Conservation (phyloP, 1,140 invertebrate species). For the Pseudobourletiella spinata region DNA sequence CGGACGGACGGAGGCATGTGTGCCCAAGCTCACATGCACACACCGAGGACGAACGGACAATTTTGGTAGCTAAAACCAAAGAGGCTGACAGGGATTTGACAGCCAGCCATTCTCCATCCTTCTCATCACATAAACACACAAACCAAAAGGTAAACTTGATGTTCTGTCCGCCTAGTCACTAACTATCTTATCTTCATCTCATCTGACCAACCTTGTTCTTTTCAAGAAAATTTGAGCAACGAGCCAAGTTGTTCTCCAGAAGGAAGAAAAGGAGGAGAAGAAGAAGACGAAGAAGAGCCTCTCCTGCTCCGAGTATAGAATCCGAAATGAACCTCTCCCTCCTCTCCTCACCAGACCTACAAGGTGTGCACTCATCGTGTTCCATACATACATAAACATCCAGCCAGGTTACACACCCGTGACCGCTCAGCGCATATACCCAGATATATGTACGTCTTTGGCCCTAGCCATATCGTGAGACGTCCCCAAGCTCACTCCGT, state of each 20-base stretch:
- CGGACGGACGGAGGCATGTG: too few relatives aligned
- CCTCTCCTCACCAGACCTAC: neutral
- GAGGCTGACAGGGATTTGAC: conserved; percentile 3
- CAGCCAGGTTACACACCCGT: neutral
- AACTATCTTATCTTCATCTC: conserved; percentile 4
- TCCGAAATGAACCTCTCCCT: neutral
- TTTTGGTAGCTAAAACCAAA: neutral
- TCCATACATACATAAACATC: too few relatives aligned
- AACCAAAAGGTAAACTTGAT: conserved; percentile 5
- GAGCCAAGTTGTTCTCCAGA: too few relatives aligned
- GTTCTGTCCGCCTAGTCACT: conserved; percentile 3
- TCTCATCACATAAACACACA: conserved; percentile 2
- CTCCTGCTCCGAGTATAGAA: neutral
- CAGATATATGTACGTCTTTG: too few relatives aligned
- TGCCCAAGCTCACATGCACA: too few relatives aligned
- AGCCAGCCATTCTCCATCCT: conserved; percentile 4
- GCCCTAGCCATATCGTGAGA: too few relatives aligned
- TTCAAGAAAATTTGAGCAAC: too few relatives aligned
- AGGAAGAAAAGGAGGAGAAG: too few relatives aligned
- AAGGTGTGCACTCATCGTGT: too few relatives aligned
- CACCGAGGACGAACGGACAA: neutral
- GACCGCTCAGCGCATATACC: neutral
- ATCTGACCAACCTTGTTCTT: neutral
- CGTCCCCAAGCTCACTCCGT: too few relatives aligned
- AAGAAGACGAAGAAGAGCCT: too few relatives aligned